These are phyloP conservation scores for Folsomia manolachei DNA, from an alignment of 2,888 invertebrate species.

Conservation along the genomic window DNA sequence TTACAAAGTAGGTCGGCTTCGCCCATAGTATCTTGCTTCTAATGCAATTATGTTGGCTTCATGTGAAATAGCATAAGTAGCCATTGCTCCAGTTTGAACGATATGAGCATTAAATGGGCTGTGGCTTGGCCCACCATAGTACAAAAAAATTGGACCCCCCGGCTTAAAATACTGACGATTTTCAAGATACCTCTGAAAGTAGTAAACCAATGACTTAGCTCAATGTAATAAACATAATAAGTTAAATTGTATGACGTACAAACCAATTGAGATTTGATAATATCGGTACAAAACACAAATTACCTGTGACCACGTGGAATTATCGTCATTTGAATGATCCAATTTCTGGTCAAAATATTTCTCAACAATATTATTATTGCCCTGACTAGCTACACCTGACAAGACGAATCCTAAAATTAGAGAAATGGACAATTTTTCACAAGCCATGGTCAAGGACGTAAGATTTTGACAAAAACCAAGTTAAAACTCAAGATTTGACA, in stretches of 20 bases:
- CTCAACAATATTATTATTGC: constrained; percentile 11
- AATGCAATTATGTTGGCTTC: constrained; percentile 30
- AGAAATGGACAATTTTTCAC: no score
- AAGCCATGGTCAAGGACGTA: no score
- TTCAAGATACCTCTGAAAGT: constrained; percentile 29
- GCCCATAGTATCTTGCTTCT: constrained; percentile 32
- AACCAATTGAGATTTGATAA: no score
- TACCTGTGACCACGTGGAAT: constrained; percentile 34
- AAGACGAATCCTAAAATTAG: no score
- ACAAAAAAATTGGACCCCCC: constrained; percentile 31
- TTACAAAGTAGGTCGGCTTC: constrained; percentile 31
- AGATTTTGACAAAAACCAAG: not conserved
- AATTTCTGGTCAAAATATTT: constrained; percentile 35
- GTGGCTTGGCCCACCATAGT: constrained; percentile 26
- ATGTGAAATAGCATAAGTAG: constrained; percentile 28
- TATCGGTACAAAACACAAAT: no score
- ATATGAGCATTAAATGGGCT: constrained; percentile 16
- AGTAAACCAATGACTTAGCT: constrained; percentile 5
- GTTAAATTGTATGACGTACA: no score
- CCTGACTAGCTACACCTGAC: no score
- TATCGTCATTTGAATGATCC: constrained; percentile 27
- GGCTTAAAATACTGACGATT: constrained; percentile 25
- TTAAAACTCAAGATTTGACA: not conserved
- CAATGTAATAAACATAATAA: no score
- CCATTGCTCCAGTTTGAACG: constrained; percentile 26